Percentiles rank a stretch among this genome's conserved stretches.
Conservation (phyloP, 2,888 invertebrate genomes). For the Odontocolon sp. region DNA sequence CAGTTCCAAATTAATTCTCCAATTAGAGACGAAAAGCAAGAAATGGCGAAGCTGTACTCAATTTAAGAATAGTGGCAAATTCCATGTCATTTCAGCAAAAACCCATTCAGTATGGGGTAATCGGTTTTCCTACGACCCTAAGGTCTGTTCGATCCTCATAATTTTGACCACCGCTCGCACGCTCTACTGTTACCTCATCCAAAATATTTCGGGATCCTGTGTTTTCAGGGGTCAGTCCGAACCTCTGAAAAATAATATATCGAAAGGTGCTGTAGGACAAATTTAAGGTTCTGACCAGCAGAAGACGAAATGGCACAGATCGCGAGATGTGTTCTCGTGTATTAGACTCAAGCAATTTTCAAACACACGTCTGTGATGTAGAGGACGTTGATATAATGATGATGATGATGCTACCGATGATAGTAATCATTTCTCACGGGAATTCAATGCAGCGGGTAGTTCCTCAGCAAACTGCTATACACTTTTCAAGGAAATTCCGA, state of each 20-base stretch:
- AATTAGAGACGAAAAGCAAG: conserved; percentile 56
- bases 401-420: conserved; percentile 21
- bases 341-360: conserved; percentile 27
- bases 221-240: conserved; percentile 18
- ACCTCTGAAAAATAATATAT: conserved; percentile 22
- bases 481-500: conserved; percentile 15
- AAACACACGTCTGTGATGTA: conserved; percentile 10
- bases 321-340: not conserved
- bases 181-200: conserved; percentile 33
- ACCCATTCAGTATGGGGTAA: conserved; percentile 55
- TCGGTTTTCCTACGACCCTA: conserved; percentile 49
- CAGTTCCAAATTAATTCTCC: conserved; percentile 70
- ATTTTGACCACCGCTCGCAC: conserved; percentile 36
- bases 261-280: conserved; percentile 3
- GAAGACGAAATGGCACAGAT: not conserved
- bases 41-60: conserved; percentile 55
- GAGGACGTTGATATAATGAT: not conserved
- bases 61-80: conserved; percentile 60
- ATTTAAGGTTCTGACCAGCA: conserved; percentile 20
- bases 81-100: conserved; percentile 71
- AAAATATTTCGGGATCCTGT: conserved; percentile 14
- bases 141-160: conserved; percentile 38
- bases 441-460: conserved; percentile 6
- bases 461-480: not conserved
- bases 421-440: conserved; percentile 9